Evolutionary conservation across 2,797 vertebrate genomes (phyloP), one percentile per base, ranked within the genome.

Genomic region (Saxicola maurus): DNA sequence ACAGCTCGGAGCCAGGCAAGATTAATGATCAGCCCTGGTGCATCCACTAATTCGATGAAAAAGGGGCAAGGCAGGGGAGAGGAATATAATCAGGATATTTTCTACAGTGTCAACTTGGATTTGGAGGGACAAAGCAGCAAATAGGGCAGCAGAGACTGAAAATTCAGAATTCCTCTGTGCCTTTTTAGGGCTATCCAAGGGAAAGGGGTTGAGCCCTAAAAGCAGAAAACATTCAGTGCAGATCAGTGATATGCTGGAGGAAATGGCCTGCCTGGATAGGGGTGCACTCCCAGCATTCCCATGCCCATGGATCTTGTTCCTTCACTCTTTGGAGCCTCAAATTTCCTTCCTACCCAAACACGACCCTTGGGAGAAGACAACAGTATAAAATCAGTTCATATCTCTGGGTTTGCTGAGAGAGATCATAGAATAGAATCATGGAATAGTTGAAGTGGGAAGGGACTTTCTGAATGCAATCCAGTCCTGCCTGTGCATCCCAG

Each of bases 41-140:
- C 53, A 23, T 45, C 64, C 57, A 18, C 60, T 72, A n/a, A 91
- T 46, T 76, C 25, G 9, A 42, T 1, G 30, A 74, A 64, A 71
- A 67, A 71, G 65, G 88, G 55, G 67, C 51, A 48, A 68, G 69
- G 92, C 65, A 80, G 17, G 17, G 60, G 37, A 87, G 74, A 31
- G 72, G 73, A 77, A 74, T 15, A 21, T 14, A 57, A 68, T 7
- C 7, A 6, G 13, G 57, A 13, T 38, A 17, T 74, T 85, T 85
- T 82, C 67, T 68, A 52, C 3, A 2, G 38, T 59, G 68, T 28
- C 61, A 65, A 0, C 60, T 67, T 52, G 65, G 65, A 72, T 82
- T 84, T 5, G 6, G 51, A 69, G 20, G 57, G 46, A 59, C 10
- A 17, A 72, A 28, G 76, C 38, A 62, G 52, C 30, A 61, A 87